Base-by-base conservation (phyloP, 2,113 vertebrate genomes). In the Hemiscyllium ocellatum region DNA sequence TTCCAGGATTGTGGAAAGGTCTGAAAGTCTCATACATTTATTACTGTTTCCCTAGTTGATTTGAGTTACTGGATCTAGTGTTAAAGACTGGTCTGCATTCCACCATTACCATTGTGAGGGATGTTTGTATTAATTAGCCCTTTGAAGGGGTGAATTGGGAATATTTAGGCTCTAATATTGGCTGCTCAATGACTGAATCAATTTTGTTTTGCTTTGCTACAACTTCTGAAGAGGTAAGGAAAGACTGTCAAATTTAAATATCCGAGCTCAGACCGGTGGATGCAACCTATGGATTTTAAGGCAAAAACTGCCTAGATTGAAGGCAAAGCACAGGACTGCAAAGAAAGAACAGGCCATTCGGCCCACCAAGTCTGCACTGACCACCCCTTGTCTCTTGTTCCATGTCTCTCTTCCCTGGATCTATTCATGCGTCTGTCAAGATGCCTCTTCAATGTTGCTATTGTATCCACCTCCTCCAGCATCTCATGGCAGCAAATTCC, bases 1-100 rank as follows among this genome's bases (percentile, higher is more conserved):
- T 99, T 0, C 96, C 96, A 0, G 98, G 98, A 33, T 98, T 99
- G 69, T 99, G 98, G 98, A 99, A 97, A 98, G 98, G 98, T 98
- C 29, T 13, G 96, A 80, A 7, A 52, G 26, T 89, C 26, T 50
- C 78, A 42, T 52, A 6, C 37, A 13, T 2, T 61, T 4, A 56
- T 76, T 15, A 95, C 37, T 22, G 42, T 72, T 87, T 50, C 5
- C 29, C 4, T 0, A 33, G 33, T 65, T 10, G 13, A 65, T 1
- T n/a, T 33, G 50, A 98, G 98, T 97, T 98, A 37, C 50, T 98
- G 1, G 96, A 72, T 90, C 97, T 97, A 12, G 97, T 97, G 0
- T 96, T 96, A 0, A 96, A 98, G 96, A 98, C 97, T 96, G 97
- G 98, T 98, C 96, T 95, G 96, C 70, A 61, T 96, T 85, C 26